phyloP scores from a whole-genome alignment of 1,140 invertebrate genomes.

The Bemisia tabaci region DNA sequence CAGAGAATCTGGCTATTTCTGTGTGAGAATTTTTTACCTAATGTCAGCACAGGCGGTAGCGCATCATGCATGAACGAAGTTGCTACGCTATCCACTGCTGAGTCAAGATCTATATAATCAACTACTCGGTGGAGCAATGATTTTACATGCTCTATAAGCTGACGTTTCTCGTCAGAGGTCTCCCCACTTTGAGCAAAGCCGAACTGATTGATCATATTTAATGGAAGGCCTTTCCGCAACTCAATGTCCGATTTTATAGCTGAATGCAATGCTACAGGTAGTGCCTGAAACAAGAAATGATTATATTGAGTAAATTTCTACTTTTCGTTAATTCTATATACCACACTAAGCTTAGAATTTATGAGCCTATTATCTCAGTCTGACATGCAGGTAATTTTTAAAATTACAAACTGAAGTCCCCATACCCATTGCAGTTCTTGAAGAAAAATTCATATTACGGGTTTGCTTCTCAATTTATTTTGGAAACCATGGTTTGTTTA shows the following conservation, averaged over 20 bases:
- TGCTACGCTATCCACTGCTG: slow-evolving; percentile 70
- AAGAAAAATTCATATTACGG: slow-evolving; percentile 3
- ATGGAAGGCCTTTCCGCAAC: slow-evolving; percentile 65
- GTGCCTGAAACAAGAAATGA: slow-evolving; percentile 30
- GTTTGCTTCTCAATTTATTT: not conserved
- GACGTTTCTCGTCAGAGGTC: slow-evolving; percentile 29
- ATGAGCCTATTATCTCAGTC: no score
- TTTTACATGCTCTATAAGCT: slow-evolving; percentile 43
- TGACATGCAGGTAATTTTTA: no score
- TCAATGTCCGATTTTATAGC: slow-evolving; percentile 55
- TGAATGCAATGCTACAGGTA: slow-evolving; percentile 58
- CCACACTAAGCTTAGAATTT: no score
- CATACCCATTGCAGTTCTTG: no score
- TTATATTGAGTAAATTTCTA: no score
- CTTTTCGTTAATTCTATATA: no score
- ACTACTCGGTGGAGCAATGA: slow-evolving; percentile 46
- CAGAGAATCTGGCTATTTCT: no score
- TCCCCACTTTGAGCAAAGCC: slow-evolving; percentile 49
- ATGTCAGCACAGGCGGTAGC: slow-evolving; percentile 62
- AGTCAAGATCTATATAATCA: slow-evolving; percentile 56
- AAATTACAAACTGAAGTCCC: no score
- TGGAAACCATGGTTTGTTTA: no score
- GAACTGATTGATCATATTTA: slow-evolving; percentile 56
- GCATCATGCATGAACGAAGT: slow-evolving; percentile 71
- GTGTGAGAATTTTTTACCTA: no score